These are phyloP conservation scores for Crotophaga sulcirostris DNA, from an alignment of 2,113 vertebrate species.

Conservation along the genomic window DNA sequence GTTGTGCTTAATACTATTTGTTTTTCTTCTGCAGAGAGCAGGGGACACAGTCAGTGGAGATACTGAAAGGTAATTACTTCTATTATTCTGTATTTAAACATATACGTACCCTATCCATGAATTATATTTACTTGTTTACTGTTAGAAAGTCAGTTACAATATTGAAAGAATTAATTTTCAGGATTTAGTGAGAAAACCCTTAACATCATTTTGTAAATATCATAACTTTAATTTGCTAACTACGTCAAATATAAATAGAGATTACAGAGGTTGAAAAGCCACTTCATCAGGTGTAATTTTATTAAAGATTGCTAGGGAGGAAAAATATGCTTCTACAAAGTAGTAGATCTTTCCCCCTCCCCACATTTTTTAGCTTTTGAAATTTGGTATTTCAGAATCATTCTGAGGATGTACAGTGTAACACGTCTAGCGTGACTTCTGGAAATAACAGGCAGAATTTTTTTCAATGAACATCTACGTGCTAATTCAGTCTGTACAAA, in stretches of 20 bases:
- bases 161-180: background rate
- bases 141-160: background rate
- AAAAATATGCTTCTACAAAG: background rate
- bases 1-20: conserved; percentile 1
- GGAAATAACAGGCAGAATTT: background rate
- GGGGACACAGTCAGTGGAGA: conserved; percentile 77
- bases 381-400: background rate
- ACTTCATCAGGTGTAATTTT: background rate
- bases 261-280: background rate
- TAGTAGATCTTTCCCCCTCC: background rate
- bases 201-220: background rate
- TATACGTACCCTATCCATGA: background rate
- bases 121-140: background rate
- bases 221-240: background rate
- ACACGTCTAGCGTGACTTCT: background rate
- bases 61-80: conserved; percentile 76
- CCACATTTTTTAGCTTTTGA: background rate
- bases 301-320: background rate
- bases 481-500: background rate
- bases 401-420: background rate
- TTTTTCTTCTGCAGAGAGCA: conserved; percentile 74
- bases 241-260: background rate
- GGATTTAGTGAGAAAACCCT: background rate
- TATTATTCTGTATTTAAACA: background rate
- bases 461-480: background rate